Base-by-base conservation (phyloP, 1,140 invertebrate genomes). In the Scaptomyza pallida region DNA sequence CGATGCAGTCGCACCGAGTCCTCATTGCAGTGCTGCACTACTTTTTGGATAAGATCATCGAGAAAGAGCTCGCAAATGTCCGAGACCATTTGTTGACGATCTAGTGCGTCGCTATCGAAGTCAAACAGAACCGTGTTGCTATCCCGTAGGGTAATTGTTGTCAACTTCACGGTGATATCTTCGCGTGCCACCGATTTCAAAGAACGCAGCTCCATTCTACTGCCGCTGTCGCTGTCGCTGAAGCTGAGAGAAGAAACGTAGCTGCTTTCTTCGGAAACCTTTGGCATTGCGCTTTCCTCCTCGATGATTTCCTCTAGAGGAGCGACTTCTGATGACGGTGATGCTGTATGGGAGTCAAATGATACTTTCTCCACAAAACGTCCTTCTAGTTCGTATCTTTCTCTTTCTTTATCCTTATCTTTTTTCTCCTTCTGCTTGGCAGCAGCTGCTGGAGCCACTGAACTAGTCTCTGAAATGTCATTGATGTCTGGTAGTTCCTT, bases 401-500 rank as follows among this genome's bases (percentile, higher is more conserved):
- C 33, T n/a, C 2, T 0, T 0, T 26, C 8, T 1, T 0, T 0
- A 6, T 12, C 0, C 4, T 52, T 4, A 4, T 3, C 0, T 2
- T 10, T n/a, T 35, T 5, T 43, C 0, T 1, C 3, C 5, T 2
- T 48, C 33, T n/a, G 12, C 2, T 12, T 9, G 8, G 8, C 26
- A 9, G 0, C 33, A 3, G 4, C 33, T 37, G 2, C 9, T 30
- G 6, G 12, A 13, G 8, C 26, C 8, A 30, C 8, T 12, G 6
- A 5, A 40, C 45, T 72, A 0, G 5, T 52, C 1, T 41, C 37
- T 0, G 69, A 62, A 2, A 78, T 0, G 0, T 37, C 44, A 15
- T 44, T 21, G 0, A 78, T 59, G 47, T 78, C 69, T 0, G 69
- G 61, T 5, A 78, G 5, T n/a, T 50, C 3, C 4, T 1, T 17